These are phyloP conservation scores for Ancistrus triradiatus DNA, from an alignment of 2,113 vertebrate species.

Conservation along the genomic window DNA sequence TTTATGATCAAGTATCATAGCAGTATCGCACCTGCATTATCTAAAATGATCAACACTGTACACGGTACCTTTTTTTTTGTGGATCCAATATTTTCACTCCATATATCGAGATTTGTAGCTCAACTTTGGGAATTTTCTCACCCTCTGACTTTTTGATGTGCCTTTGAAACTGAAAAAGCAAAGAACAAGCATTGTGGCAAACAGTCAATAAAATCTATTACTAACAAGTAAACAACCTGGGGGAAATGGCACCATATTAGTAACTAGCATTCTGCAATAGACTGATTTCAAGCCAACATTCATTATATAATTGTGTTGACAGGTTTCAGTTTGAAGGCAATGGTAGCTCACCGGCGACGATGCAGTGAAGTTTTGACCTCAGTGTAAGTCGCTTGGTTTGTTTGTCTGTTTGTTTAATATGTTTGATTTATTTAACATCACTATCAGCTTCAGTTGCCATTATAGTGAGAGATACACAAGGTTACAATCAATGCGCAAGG, in stretches of 20 bases:
- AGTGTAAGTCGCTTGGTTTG: too few species aligned
- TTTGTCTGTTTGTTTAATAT: too few species aligned
- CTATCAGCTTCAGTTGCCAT: too few species aligned
- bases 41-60: neutral
- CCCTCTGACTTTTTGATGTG: constrained; percentile 98
- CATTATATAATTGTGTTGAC: too few species aligned
- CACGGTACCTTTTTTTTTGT: constrained; percentile 89
- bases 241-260: constrained; percentile 6
- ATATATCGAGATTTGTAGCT: constrained; percentile 96
- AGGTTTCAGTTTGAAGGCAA: too few species aligned
- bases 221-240: neutral
- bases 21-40: neutral
- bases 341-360: too few species aligned
- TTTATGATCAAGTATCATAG: neutral
- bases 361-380: too few species aligned
- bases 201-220: neutral
- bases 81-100: constrained; percentile 94
- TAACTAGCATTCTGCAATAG: too few species aligned
- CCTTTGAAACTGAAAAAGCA: constrained; percentile 83
- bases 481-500: too few species aligned
- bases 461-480: too few species aligned
- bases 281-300: too few species aligned
- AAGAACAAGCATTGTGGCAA: neutral
- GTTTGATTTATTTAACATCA: too few species aligned
- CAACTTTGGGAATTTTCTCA: constrained; percentile 93